Base-by-base conservation (phyloP, 2,113 vertebrate genomes). In the Merops nubicus region DNA sequence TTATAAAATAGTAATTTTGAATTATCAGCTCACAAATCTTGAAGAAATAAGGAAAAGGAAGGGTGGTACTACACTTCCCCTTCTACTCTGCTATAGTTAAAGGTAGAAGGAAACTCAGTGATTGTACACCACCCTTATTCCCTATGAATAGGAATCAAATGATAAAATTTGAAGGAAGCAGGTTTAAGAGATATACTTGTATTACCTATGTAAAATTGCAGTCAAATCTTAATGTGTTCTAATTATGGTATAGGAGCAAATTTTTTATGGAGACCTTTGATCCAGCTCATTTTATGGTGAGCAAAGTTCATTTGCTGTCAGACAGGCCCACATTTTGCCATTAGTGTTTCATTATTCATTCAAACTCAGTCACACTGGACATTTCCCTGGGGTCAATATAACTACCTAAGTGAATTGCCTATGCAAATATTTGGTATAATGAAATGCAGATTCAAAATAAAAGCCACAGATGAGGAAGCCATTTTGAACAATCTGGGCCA, bases 21-120 rank as follows among this genome's bases (percentile, higher is more conserved):
- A 77, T 94, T 79, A 83, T 93, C 93, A 69, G 47, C 10, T 89
- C 29, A 16, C 5, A 85, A 78, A 95, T 90, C 82, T 88, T 80
- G 54, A 73, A 90, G 63, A 90, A 91, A 94, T 85, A 94, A 93
- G 89, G 82, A 96, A 97, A 83, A 45, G 78, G 82, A 96, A 96
- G 85, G 70, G 88, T 82, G 85, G 50, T 75, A 77, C 68, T 89
- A 62, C 48, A 51, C 40, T 93, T 96, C 74, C 70, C 31, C 45
- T 88, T 53, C 78, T 82, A 56, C 29, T 36, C 20, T 62, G 28
- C 45, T 88, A 8, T 19, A 88, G n/a, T 79, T 96, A 83, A 87
- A 65, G 89, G 25, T 18, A 85, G 78, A 79, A 88, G 33, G 50
- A 95, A 93, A 91, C 22, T 14, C 3, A 57, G 1, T 17, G 23